Evolutionary conservation across 2,888 invertebrate genomes (phyloP), one percentile per base, ranked within the genome.

Genomic region (Hemaris fuciformis): DNA sequence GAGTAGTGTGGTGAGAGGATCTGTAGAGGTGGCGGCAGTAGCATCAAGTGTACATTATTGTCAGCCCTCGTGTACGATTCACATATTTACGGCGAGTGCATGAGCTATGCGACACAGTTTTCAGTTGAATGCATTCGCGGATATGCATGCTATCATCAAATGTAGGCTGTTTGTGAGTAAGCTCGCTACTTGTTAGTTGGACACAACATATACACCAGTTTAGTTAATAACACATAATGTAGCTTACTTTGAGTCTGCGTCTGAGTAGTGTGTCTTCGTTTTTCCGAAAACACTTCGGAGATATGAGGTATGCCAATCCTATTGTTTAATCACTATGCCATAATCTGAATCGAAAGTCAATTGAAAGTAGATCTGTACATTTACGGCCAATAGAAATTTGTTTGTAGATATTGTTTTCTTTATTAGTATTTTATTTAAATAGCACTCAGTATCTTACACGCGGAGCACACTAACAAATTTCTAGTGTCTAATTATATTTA

Each of bases 181-280:
- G 89, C 88, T 85, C 71, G 74, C 87, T 88, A 85, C 81, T 79
- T 82, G 85, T 89, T 88, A 89, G 85, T 88, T 69, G 71, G 75
- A 77, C 78, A 86, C 84, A 85, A 86, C 83, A 84, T 80, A 71
- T 71, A 83, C 68, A 81, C 68, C 64, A 71, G 70, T 74, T 77
- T 73, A 79, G 63, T 65, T 71, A 71, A 67, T 71, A 75, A 70
- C 72, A 73, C 63, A 71, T 76, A 69, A 74, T 75, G 73, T 77
- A 74, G 83, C 87, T 88, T 87, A 88, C 85, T 86, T 83, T 61
- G 57, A 34, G 38, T 57, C 61, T 61, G 34, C 38, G 68, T 75
- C 80, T 76, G 69, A 77, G 75, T 73, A 73, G 68, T 73, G 71
- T 68, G 27, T 41, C 60, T 60, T 41, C 60, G 27, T 48, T 48